phyloP scores from a whole-genome alignment of 2,888 invertebrate genomes.

The Athrips mouffetella region DNA sequence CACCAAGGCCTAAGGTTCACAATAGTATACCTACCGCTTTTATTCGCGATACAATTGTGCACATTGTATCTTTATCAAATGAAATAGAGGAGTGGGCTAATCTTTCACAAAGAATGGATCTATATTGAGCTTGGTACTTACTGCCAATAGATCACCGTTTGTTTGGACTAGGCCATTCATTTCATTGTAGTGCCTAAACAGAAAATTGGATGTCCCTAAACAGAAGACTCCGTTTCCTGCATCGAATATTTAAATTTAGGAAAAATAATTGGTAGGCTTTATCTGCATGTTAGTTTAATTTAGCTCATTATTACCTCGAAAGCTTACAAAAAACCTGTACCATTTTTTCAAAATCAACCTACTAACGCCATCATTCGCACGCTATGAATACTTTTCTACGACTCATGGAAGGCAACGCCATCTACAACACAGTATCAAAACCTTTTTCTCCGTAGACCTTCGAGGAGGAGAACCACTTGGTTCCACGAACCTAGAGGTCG shows the following conservation, averaged over 20 bases:
- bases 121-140: neutral
- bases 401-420: neutral
- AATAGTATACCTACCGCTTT: neutral
- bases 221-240: no score
- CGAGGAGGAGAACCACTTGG: neutral
- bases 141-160: conserved; percentile 3
- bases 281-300: no score
- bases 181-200: neutral
- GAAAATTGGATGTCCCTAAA: no score
- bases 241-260: no score
- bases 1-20: conserved; percentile 7
- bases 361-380: neutral
- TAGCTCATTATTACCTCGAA: neutral
- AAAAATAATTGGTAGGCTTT: no score
- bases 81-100: conserved; percentile 15
- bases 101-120: conserved; percentile 9
- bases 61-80: conserved; percentile 11
- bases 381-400: neutral
- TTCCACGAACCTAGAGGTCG: no score
- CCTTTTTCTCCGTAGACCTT: neutral
- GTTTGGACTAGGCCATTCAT: conserved; percentile 8
- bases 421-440: neutral
- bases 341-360: neutral
- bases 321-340: neutral
- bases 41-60: conserved; percentile 8